phyloP scores from a whole-genome alignment of 2,888 invertebrate species.

The Lithophane ornitopus region DNA sequence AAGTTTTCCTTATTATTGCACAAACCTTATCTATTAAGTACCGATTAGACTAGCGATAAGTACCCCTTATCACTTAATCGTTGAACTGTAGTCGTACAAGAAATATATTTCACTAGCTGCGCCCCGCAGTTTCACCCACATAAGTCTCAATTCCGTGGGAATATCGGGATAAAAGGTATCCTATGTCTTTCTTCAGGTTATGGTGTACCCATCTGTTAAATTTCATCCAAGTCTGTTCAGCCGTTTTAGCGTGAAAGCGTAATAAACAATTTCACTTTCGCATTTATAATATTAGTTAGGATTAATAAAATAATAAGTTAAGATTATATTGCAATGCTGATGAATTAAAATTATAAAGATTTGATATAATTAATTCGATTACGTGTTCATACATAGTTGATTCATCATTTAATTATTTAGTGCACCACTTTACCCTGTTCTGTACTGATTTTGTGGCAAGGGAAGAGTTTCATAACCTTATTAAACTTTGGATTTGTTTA shows the following conservation, averaged over 20 bases:
- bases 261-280: no score
- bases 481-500: not conserved
- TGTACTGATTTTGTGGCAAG: not conserved
- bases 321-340: not conserved
- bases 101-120: not conserved
- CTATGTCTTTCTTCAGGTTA: no score
- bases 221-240: no score
- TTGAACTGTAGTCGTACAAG: not conserved
- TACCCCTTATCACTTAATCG: constrained; percentile 22
- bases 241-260: no score
- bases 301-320: no score
- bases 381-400: not conserved
- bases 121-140: no score
- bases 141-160: no score
- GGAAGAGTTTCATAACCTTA: not conserved
- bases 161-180: no score
- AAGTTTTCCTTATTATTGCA: constrained; percentile 5
- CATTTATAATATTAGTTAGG: no score
- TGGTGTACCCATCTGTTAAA: no score
- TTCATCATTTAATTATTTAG: constrained; percentile 5
- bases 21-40: not conserved
- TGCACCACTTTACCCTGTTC: not conserved
- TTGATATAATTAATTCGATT: constrained; percentile 32
- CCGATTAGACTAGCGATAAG: constrained; percentile 29
- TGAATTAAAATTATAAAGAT: constrained; percentile 4